Percentiles rank a stretch among this genome's conserved stretches.
Evolutionary conservation across 1,140 invertebrate genomes (phyloP).

Genomic region (Brachionus rotundiformis): DNA sequence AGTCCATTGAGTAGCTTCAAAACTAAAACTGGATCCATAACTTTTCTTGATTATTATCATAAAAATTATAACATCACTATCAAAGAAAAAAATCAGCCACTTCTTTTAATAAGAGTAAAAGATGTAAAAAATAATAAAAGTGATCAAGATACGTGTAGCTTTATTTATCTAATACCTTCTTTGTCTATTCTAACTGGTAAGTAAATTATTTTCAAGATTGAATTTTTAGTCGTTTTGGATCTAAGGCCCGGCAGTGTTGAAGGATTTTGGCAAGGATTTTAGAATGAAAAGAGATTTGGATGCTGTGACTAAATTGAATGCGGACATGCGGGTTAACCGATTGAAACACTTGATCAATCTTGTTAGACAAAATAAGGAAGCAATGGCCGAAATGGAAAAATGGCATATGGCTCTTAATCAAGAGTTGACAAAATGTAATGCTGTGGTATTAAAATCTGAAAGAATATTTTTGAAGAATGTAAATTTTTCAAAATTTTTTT

Average conservation of each 20-base stretch:
- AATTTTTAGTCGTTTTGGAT: neutral
- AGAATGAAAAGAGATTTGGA: conserved; percentile 13
- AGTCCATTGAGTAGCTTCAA: neutral
- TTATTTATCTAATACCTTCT: conserved; percentile 23
- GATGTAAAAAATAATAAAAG: neutral
- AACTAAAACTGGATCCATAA: conserved; percentile 13
- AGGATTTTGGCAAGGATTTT: conserved; percentile 12
- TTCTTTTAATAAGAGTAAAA: neutral
- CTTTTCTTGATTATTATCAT: conserved; percentile 42
- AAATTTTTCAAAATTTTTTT: neutral
- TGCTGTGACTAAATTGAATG: conserved; percentile 25
- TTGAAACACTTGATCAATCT: conserved; percentile 16
- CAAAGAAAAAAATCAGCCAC: conserved; percentile 12
- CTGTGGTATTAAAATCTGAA: neutral
- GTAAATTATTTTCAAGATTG: neutral
- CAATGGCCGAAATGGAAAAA: conserved; percentile 70
- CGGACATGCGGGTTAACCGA: neutral
- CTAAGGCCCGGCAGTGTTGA: neutral
- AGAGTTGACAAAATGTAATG: neutral
- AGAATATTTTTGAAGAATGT: conserved; percentile 3
- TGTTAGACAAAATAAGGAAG: conserved; percentile 59
- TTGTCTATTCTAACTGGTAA: conserved; percentile 24
- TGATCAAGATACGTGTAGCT: neutral
- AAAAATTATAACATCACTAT: conserved; percentile 38
- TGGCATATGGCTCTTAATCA: conserved; percentile 68